Evolutionary conservation across 2,888 invertebrate species (phyloP).

Genomic region (Deilephila elpenor): DNA sequence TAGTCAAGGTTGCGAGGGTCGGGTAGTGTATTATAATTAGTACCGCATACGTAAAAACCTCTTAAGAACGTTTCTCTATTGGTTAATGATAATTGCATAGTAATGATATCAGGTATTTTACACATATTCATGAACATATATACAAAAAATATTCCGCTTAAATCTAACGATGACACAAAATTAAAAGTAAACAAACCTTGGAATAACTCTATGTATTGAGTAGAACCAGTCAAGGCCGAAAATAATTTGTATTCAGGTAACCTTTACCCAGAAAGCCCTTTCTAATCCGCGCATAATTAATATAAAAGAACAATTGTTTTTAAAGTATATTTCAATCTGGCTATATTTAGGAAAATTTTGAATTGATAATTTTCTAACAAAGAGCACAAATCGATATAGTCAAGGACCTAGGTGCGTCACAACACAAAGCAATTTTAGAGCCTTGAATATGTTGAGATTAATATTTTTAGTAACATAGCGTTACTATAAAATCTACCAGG

Average conservation of each 20-base stretch:
- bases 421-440: background rate
- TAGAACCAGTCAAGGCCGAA: background rate
- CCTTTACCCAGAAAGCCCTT: background rate
- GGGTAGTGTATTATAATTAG: too few species aligned
- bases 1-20: too few species aligned
- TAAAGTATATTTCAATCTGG: background rate
- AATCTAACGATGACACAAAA: background rate
- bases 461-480: background rate
- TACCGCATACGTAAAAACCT: too few species aligned
- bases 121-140: background rate
- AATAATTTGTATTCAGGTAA: background rate
- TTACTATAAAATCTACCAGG: background rate
- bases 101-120: too few species aligned
- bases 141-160: background rate
- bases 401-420: background rate
- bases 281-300: background rate
- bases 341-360: background rate
- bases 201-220: background rate
- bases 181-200: background rate
- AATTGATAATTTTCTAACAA: background rate
- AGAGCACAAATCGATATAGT: constrained; percentile 2
- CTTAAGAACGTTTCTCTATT: too few species aligned
- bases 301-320: background rate
- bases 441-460: constrained; percentile 1
- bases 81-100: too few species aligned